These are phyloP conservation scores for Microcaecilia unicolor DNA, from an alignment of 2,797 vertebrate genomes.

Conservation along the genomic window DNA sequence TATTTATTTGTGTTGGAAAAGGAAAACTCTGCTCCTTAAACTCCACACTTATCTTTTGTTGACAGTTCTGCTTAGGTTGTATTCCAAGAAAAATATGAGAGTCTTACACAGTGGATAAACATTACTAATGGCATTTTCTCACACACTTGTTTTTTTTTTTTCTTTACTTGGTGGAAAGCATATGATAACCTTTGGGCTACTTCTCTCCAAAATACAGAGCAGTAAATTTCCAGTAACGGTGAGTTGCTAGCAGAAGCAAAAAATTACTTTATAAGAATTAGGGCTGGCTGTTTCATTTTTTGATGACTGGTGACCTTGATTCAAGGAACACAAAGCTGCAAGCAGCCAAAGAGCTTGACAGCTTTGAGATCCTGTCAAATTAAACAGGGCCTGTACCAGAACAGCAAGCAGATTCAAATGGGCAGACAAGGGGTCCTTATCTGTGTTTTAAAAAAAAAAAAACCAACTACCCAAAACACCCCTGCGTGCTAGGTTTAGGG, in stretches of 20 bases:
- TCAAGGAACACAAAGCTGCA: constrained; percentile 13
- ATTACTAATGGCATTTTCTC: constrained; percentile 28
- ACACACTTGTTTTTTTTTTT: background rate
- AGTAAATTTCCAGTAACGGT: background rate
- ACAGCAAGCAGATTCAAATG: background rate
- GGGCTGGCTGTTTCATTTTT: background rate
- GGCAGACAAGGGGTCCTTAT: too few species aligned
- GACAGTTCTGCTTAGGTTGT: constrained; percentile 24
- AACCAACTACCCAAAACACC: too few species aligned
- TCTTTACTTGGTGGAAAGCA: background rate
- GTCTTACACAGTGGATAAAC: constrained; percentile 23
- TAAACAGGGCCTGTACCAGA: background rate
- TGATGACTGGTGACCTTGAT: constrained; percentile 16
- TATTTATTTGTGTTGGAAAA: background rate
- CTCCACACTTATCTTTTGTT: constrained; percentile 10
- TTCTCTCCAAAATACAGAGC: background rate
- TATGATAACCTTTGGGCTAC: background rate
- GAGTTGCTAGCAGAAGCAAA: background rate
- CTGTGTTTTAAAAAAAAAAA: too few species aligned
- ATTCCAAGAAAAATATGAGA: constrained; percentile 28
- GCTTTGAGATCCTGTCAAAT: too few species aligned
- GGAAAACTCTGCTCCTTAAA: background rate
- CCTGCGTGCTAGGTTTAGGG: constrained; percentile 1
- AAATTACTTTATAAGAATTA: fast-evolving
- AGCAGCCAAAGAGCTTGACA: too few species aligned